A percentile compares a stretch with the other conserved stretches of the same genome.
Evolutionary conservation across 2,888 invertebrate species (phyloP).

Genomic region (Tineola bisselliella): DNA sequence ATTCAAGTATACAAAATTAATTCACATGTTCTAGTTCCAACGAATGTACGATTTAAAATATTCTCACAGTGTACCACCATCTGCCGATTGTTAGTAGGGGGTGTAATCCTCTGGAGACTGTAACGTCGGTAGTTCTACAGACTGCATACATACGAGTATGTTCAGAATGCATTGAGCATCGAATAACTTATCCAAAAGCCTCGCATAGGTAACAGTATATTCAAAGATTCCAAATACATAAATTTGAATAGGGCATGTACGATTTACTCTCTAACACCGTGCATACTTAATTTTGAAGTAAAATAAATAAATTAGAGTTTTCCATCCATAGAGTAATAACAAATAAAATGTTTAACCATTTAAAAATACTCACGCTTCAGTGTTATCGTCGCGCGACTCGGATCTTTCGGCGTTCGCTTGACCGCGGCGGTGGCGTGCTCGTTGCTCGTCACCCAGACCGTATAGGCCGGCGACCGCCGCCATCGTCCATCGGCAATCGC

Average conservation of each 20-base stretch:
- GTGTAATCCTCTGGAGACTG: too few relatives aligned
- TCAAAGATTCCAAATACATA: not conserved
- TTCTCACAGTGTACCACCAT: too few relatives aligned
- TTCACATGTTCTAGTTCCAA: too few relatives aligned
- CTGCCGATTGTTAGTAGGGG: too few relatives aligned
- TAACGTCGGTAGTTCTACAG: not conserved
- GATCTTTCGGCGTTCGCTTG: conserved; percentile 75
- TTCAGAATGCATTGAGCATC: not conserved
- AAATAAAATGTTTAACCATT: too few relatives aligned
- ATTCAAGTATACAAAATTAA: too few relatives aligned
- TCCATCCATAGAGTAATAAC: too few relatives aligned
- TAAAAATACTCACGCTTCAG: conserved; percentile 68
- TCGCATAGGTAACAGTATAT: not conserved
- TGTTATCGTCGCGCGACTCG: conserved; percentile 68
- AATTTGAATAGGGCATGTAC: too few relatives aligned
- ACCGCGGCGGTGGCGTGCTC: conserved; percentile 60
- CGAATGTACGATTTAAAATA: too few relatives aligned
- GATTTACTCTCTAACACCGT: not conserved
- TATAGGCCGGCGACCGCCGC: conserved; percentile 84
- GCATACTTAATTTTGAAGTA: too few relatives aligned
- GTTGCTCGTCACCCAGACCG: conserved; percentile 79
- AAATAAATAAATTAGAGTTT: too few relatives aligned
- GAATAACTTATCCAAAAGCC: not conserved
- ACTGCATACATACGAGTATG: not conserved
- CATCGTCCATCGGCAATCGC: conserved; percentile 47